phyloP scores from a whole-genome alignment of 2,797 vertebrate species.

The Gephyroberyx darwinii region DNA sequence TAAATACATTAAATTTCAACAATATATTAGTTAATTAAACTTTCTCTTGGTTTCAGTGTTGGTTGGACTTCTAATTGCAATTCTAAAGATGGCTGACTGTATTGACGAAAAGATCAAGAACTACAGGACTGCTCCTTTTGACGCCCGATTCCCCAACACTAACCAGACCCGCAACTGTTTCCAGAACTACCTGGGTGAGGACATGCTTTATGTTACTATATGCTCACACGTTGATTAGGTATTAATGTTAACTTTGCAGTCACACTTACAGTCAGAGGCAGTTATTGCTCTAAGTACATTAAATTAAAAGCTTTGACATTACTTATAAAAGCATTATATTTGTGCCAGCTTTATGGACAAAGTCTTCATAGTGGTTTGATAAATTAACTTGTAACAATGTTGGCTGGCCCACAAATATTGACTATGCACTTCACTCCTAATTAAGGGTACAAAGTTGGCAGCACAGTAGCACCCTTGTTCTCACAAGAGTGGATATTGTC shows the following conservation, averaged over 20 bases:
- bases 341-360: neutral
- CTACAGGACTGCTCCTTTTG: slow-evolving; percentile 86
- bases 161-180: slow-evolving; percentile 88
- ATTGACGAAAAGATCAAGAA: slow-evolving; percentile 81
- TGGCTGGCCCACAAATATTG: neutral
- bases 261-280: neutral
- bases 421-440: neutral
- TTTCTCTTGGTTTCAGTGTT: slow-evolving; percentile 4
- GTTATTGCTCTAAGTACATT: neutral
- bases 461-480: neutral
- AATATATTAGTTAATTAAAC: neutral
- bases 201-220: neutral
- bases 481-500: neutral
- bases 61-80: neutral
- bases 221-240: neutral
- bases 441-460: neutral
- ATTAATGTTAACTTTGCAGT: neutral
- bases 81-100: slow-evolving; percentile 74
- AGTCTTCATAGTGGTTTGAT: neutral
- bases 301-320: no score
- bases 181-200: slow-evolving; percentile 85
- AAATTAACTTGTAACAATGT: neutral
- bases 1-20: no score
- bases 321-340: neutral
- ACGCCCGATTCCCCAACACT: slow-evolving; percentile 86